Percentiles rank a stretch among this genome's conserved stretches.
phyloP scores from a whole-genome alignment of 2,888 invertebrate species.

The Microdon myrmicae region DNA sequence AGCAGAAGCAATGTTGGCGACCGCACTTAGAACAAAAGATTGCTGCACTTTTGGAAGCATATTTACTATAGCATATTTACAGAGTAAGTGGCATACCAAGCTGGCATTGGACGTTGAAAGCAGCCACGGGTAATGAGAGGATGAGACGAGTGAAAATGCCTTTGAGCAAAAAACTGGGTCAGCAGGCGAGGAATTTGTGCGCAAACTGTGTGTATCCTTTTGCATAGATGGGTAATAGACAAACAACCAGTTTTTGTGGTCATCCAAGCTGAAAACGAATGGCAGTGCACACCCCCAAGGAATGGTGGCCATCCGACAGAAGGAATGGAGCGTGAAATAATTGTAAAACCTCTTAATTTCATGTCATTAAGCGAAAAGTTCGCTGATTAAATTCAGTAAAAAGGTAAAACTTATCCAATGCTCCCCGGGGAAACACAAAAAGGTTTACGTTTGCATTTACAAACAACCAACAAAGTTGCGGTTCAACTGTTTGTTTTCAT shows the following conservation, averaged over 20 bases:
- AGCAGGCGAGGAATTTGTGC: slow-evolving; percentile 13
- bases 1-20: slow-evolving; percentile 21
- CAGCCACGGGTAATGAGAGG: no score
- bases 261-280: slow-evolving; percentile 26
- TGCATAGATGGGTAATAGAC: slow-evolving; percentile 40
- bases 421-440: no score
- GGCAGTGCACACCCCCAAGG: slow-evolving; percentile 18
- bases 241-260: slow-evolving; percentile 42
- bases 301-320: slow-evolving; percentile 2
- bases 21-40: slow-evolving; percentile 39
- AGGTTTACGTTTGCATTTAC: no score
- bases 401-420: slow-evolving; percentile 20
- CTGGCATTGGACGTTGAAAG: no score
- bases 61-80: no score
- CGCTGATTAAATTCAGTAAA: slow-evolving; percentile 43
- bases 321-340: slow-evolving; percentile 19
- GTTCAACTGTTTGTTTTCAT: no score
- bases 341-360: slow-evolving; percentile 45
- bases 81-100: no score
- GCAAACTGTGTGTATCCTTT: slow-evolving; percentile 8
- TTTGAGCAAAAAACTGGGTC: slow-evolving; percentile 30
- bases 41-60: slow-evolving; percentile 32
- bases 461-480: no score
- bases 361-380: slow-evolving; percentile 42
- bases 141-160: no score